Base-by-base conservation (phyloP, 1,140 invertebrate genomes). In the Pseudobourletiella spinata region DNA sequence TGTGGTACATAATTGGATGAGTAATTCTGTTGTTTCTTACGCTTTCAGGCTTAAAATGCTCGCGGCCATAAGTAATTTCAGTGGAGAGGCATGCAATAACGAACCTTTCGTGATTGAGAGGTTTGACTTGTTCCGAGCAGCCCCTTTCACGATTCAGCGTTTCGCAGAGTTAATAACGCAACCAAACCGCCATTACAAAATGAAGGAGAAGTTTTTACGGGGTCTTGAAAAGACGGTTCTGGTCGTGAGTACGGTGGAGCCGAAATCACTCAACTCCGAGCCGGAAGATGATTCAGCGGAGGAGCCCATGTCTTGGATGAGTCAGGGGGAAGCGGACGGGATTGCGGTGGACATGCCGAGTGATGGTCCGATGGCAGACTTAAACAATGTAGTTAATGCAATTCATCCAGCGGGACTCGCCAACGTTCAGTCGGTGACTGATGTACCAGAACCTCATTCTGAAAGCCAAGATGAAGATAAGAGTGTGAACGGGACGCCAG, bases 61-160 rank as follows among this genome's bases (percentile, higher is more conserved):
- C 2, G 20, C 28, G 3, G 65, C 67, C 2, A 69, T 69, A 15
- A 51, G 35, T 25, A 48, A 59, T 25, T 69, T 69, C 56, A 32
- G 24, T 16, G 66, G 54, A 48, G 67, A 69, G 35, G 29, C 59
- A 3, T 57, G 46, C n/a, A 14, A 50, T 4, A 63, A 56, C 3
- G 68, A 70, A 42, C n/a, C 28, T 2, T 67, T 52, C 35, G 63
- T 70, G 4, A 30, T 65, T 6, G 65, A 70, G 51, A 44, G 65
- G 8, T 70, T 70, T 35, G 68, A 70, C 32, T 24, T 67, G n/a
- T 55, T 55, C 29, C 52, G 82, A 30, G 89, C 91, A 57, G 91
- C 93, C 1, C 95, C 95, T 0, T 98, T 98, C 72, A 98, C 95
- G 14, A 87, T 98, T 54, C 95, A 98, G 75, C 81, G 95, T 62